These are phyloP conservation scores for Cathartes aura DNA, from an alignment of 2,113 vertebrate species.

Conservation along the genomic window DNA sequence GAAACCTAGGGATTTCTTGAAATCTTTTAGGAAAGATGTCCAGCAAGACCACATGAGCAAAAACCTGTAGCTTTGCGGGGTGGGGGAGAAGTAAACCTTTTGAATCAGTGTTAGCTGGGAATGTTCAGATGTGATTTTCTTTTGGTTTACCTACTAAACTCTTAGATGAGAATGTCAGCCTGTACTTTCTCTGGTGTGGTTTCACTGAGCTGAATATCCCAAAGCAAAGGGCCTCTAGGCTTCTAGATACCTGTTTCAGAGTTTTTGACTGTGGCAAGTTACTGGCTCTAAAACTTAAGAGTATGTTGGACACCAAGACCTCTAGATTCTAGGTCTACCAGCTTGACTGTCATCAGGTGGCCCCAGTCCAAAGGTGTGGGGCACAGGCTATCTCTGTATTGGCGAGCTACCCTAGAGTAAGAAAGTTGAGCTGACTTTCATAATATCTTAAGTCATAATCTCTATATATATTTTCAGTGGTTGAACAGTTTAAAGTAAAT, in stretches of 20 bases:
- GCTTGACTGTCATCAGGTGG: not conserved
- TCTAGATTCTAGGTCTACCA: not conserved
- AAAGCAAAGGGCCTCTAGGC: not conserved
- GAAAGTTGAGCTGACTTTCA: not conserved
- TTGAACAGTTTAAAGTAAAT: not conserved
- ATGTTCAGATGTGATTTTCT: not conserved
- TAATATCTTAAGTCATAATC: not conserved
- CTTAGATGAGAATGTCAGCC: not conserved
- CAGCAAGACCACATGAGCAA: not conserved
- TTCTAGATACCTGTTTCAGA: not conserved
- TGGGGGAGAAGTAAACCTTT: not conserved
- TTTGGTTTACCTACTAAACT: not conserved
- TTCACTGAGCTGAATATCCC: not conserved
- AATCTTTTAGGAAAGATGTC: not conserved
- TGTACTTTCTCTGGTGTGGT: not conserved
- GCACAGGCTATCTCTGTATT: not conserved
- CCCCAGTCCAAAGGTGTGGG: not conserved
- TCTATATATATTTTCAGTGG: not conserved
- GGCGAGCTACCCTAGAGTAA: not conserved
- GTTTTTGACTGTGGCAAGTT: not conserved
- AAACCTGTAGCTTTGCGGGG: not conserved
- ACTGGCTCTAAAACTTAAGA: not conserved
- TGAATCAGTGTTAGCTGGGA: not conserved
- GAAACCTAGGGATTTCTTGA: not conserved
- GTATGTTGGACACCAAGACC: not conserved